Evolutionary conservation across 1,140 invertebrate genomes (phyloP), one percentile per base, ranked within the genome.

Genomic region (Drosophila prosaltans): DNA sequence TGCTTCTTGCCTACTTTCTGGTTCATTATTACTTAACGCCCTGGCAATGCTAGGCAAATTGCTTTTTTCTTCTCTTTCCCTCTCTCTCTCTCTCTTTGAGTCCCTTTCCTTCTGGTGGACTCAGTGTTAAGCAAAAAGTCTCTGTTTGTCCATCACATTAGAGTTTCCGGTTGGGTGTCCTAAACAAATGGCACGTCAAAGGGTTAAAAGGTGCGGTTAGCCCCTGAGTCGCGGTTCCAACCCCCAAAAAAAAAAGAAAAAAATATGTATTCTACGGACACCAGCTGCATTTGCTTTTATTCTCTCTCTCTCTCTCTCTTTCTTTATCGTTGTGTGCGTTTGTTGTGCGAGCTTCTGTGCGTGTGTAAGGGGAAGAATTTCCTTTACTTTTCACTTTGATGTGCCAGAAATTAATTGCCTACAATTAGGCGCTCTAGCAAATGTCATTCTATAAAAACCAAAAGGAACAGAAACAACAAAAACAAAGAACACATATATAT

Each of bases 321-420:
- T 36, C 3, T 36, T 36, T 36, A 36, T 3, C 32, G 6, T 64
- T 43, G n/a, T 43, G 11, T 43, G 41, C 26, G 45, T 51, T 21
- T 51, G 21, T 51, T 45, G 16, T 21, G 43, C 1, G 43, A 21
- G 43, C 21, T n/a, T 8, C 7, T 9, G 45, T 51, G 45, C 39
- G 39, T 40, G 39, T 51, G 8, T 26, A 51, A 26, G 4, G 24
- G 21, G 21, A 10, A 51, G 45, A 51, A 75, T 77, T 70, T 71
- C 65, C 64, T 78, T 81, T 71, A 65, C 67, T 70, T 76, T 51
- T 79, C 64, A 74, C 84, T 91, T 91, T 91, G 89, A 91, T 91
- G 89, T 91, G 89, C 90, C 90, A 89, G 80, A 89, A 89, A 91
- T 91, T 91, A 91, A 91, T 91, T 91, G 90, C 89, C 84, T 91